Conservation (phyloP, 2,888 invertebrate genomes). For the Protophormia terraenovae region DNA sequence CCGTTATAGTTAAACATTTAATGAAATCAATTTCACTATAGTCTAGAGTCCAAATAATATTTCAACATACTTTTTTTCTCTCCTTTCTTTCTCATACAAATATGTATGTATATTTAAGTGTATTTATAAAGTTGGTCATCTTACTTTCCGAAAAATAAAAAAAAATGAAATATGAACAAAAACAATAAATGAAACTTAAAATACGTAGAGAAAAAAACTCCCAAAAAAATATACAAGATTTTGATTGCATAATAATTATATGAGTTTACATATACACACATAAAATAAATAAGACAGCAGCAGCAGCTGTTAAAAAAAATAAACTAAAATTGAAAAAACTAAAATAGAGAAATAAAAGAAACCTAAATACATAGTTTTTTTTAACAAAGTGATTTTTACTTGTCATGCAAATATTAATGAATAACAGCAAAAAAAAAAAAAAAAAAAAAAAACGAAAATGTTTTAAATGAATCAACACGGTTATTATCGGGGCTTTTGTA, state of each 20-base stretch:
- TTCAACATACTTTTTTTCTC: background rate
- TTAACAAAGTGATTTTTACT: slow-evolving; percentile 3
- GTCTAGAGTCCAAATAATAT: background rate
- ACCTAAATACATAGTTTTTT: background rate
- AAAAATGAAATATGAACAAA: background rate
- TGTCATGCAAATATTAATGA: slow-evolving; percentile 58
- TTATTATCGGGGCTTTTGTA: slow-evolving; percentile 41
- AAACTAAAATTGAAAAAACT: background rate
- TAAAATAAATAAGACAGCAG: slow-evolving; percentile 2
- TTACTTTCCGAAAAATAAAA: background rate
- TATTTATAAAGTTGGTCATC: background rate
- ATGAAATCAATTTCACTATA: background rate
- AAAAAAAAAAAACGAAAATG: background rate
- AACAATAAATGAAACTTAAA: slow-evolving; percentile 5
- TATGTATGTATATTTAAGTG: background rate
- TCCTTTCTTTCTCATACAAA: background rate
- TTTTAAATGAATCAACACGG: slow-evolving; percentile 18
- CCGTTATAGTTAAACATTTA: background rate
- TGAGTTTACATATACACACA: background rate
- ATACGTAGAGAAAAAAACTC: background rate
- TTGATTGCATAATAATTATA: slow-evolving; percentile 45
- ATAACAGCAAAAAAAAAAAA: slow-evolving; percentile 9
- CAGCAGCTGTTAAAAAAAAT: background rate
- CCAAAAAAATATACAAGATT: slow-evolving; percentile 9
- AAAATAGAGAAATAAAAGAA: slow-evolving; percentile 10